Conservation (phyloP, 2,888 invertebrate species). For the Neuroscelio doddi region DNA sequence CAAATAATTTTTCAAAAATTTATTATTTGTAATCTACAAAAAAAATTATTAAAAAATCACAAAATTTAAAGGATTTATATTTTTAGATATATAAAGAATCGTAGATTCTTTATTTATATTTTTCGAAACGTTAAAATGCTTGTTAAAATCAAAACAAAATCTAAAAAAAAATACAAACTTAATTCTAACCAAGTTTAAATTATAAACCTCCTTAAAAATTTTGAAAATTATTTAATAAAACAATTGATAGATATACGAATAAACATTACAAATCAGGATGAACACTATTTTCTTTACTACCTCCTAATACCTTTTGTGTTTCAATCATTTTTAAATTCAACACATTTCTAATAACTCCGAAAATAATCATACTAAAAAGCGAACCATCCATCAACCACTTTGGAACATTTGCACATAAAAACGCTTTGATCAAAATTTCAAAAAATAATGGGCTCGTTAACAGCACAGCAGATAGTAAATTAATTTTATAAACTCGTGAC, state of each 20-base stretch:
- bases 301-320: slow-evolving; percentile 14
- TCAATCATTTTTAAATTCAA: slow-evolving; percentile 47
- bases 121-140: too few relatives aligned
- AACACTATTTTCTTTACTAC: slow-evolving; percentile 37
- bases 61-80: too few relatives aligned
- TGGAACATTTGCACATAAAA: slow-evolving; percentile 49
- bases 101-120: too few relatives aligned
- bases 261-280: slow-evolving; percentile 32
- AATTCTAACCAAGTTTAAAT: too few relatives aligned
- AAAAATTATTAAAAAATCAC: too few relatives aligned
- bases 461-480: slow-evolving; percentile 42
- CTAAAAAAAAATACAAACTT: too few relatives aligned
- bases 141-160: too few relatives aligned
- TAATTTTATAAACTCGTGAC: slow-evolving; percentile 38
- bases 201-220: too few relatives aligned
- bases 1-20: too few relatives aligned
- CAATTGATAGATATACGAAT: background rate
- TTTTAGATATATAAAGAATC: too few relatives aligned
- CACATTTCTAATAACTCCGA: slow-evolving; percentile 48
- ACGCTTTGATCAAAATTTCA: slow-evolving; percentile 49
- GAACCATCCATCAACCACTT: slow-evolving; percentile 48
- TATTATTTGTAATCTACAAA: too few relatives aligned
- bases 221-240: too few relatives aligned
- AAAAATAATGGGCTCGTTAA: slow-evolving; percentile 55
- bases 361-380: slow-evolving; percentile 44